Evolutionary conservation across 2,888 invertebrate species (phyloP), one percentile per base, ranked within the genome.

Genomic region (Lutraria lutraria): DNA sequence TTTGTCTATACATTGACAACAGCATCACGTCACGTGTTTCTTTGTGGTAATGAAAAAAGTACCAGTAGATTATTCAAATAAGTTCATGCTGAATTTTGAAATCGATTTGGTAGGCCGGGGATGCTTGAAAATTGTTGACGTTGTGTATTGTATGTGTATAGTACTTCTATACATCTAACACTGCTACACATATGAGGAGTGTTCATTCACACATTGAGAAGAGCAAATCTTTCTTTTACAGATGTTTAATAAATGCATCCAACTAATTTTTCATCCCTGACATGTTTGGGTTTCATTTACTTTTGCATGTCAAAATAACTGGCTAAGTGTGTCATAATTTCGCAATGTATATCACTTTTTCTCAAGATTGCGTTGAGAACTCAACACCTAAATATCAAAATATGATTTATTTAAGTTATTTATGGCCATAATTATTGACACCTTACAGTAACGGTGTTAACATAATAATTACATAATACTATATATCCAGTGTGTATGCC

Each of bases 381-480:
- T 85, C 80, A 85, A 85, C 85, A 85, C 85, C 85, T 54, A 56
- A 79, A 80, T 80, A 84, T 87, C 83, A 87, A 85, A 87, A 85
- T 81, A 86, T 90, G 90, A 90, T 86, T 90, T 90, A 90, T 90
- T 79, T 86, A 80, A 83, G 54, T 90, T 80, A 90, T 90, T 90
- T 90, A 90, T 88, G 88, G 86, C 83, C 83, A 90, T 86, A 56
- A 76, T 34, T 83, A 83, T 88, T 90, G 90, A 90, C 90, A 90
- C 54, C 21, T 85, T 34, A 52, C 85, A 85, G 85, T 29, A 80
- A n/a, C 79, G 60, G 85, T 85, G 85, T 60, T 34, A 85, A 80
- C 79, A 60, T 80, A 79, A 85, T 85, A 56, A 80, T 85, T 85
- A 80, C 31, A 52, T 29, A 31, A 60, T 76, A 85, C 60, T 79